Evolutionary conservation across 2,797 vertebrate species (phyloP), one percentile per base, ranked within the genome.

Genomic region (Tiaroga cobitis): DNA sequence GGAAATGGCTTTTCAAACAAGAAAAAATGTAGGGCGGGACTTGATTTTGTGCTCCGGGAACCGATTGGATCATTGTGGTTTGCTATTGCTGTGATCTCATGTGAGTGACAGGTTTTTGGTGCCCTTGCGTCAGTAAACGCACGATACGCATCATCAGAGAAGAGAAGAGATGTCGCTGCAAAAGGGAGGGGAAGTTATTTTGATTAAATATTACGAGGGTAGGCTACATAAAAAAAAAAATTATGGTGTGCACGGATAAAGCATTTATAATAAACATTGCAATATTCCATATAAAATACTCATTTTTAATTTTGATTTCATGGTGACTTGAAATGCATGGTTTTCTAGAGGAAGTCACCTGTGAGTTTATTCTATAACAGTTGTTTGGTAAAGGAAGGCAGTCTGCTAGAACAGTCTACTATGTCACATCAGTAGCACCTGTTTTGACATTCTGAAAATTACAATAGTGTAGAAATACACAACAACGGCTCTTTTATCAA

Each of bases 401-500:
- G 69, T 16, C 37, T 56, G 7, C 74, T 75, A 29, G 56, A 79
- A 79, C 56, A 41, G 24, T 29, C 8, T 56, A 54, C n/a, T 32
- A n/a, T 77, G 69, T 59, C 37, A 78, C 26, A 56, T 69, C 26
- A 34, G 19, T 8, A 43, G 49, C 15, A 70, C 29, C 49, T 26
- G 32, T 10, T 73, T 73, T 49, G 59, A 1, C 82, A 76, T 16
- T 75, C 46, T 76, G 46, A 56, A 68, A 84, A 68, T 41, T 4
- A 56, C 37, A 68, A 24, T 43, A 72, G 68, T 34, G 29, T 21
- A 34, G n/a, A 80, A 77, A 78, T 16, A 46, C 39, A 59, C 16
- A 69, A 43, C 19, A 37, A 73, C 73, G 68, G 49, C 19, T 72
- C 51, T 61, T 46, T 70, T 61, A 80, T 70, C 46, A 84, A 56